phyloP scores from a whole-genome alignment of 1,140 invertebrate genomes.

The Dermatophagoides farinae region DNA sequence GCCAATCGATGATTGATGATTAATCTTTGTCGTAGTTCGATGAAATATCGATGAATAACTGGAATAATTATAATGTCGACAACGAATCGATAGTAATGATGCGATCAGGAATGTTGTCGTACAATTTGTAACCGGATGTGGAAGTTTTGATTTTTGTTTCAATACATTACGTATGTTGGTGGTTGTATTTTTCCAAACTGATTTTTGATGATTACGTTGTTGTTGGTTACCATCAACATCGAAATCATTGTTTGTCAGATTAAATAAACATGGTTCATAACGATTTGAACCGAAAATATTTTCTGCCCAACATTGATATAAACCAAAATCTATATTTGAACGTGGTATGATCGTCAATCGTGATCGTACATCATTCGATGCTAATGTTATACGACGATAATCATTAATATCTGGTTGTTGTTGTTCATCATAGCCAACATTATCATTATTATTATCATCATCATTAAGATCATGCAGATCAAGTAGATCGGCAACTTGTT shows the following conservation, averaged over 20 bases:
- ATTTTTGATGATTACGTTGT: too few relatives aligned
- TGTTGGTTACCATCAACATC: too few relatives aligned
- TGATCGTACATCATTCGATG: background rate
- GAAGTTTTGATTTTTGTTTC: background rate
- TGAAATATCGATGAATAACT: too few relatives aligned
- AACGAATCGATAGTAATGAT: background rate
- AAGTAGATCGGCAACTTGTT: too few relatives aligned
- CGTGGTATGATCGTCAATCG: slow-evolving; percentile 9
- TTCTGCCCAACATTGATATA: slow-evolving; percentile 9
- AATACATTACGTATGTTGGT: too few relatives aligned
- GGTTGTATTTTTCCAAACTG: too few relatives aligned
- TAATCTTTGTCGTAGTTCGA: too few relatives aligned
- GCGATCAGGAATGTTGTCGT: background rate
- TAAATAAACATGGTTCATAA: slow-evolving; percentile 1
- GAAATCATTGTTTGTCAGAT: background rate
- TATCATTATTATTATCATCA: background rate
- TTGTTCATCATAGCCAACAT: background rate
- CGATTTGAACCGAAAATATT: slow-evolving; percentile 4
- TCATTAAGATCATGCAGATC: background rate
- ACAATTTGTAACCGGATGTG: background rate
- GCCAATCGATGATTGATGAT: background rate
- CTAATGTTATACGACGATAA: background rate
- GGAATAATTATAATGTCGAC: background rate
- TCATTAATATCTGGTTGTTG: background rate
- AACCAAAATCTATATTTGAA: background rate